Base-by-base conservation (phyloP, 1,140 invertebrate genomes). In the Andricus grossulariae region DNA sequence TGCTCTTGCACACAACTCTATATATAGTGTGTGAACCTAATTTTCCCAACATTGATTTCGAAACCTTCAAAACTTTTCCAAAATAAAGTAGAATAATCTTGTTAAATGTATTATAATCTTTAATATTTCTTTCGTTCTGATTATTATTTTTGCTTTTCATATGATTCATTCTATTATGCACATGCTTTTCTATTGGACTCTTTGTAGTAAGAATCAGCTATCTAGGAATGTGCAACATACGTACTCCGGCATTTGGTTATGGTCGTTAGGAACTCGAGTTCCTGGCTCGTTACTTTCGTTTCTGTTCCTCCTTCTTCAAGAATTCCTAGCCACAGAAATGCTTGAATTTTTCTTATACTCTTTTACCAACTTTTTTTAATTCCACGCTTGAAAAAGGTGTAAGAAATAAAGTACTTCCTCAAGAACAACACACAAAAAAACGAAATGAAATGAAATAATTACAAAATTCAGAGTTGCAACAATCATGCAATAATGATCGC, bases 221-320 rank as follows among this genome's bases (percentile, higher is more conserved):
- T 39, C 25, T 66, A 25, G 16, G 32, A 66, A 21, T 66, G 32
- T 66, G 57, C 32, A 66, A 39, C 57, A 66, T 66, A 66, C 32
- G 25, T 66, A 66, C 21, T 66, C 57, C 57, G 57, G 57, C 57
- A 66, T 66, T 66, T 39, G 57, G 21, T 66, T 66, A 25, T 66
- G 57, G 57, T 66, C 57, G 25, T 66, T 32, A 66, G 19, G 32
- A 66, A 66, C 57, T 66, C 57, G 57, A 32, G 21, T 66, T 66
- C 21, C 16, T 32, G 13, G 19, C 57, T 66, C 21, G 57, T 66
- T 66, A 66, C 57, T 66, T 66, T 39, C 19, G 25, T 66, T 66
- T 32, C 57, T 66, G 21, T 66, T 66, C 57, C 57, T 66, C 25
- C 25, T 66, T 32, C 21, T 39, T 66, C 25, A 39, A 13, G 32